Base-by-base conservation (phyloP, 1,140 invertebrate species). In the Monochamus saltuarius region DNA sequence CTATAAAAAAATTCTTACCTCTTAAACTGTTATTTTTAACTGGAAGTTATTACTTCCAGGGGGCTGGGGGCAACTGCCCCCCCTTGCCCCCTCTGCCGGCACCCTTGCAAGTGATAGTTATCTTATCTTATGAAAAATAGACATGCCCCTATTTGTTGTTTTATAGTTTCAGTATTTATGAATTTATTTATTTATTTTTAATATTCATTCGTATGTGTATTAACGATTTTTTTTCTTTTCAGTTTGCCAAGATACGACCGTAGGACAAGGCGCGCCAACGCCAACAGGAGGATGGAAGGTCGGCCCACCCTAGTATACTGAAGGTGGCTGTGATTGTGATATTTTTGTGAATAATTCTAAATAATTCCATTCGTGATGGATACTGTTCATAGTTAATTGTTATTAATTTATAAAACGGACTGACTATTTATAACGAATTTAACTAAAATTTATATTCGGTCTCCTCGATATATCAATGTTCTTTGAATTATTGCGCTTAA, bases 341-440 rank as follows among this genome's bases (percentile, higher is more conserved):
- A 67, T 65, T 62, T 64, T 67, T 57, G 59, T 62, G 62, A 65
- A 65, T 61, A 64, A 67, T 62, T 67, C 62, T 65, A 67, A 67
- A 65, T 59, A 54, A 54, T 49, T 45, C 39, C 35, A 50, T 54
- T 35, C 17, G 16, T 19, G 43, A 50, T 35, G 39, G 45, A n/a
- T 39, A 45, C 54, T 40, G 52, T 54, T 61, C 56, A 54, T 64
- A 62, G 49, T 59, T 61, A 57, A 67, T 67, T 62, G 61, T 67
- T 65, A 62, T 58, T 61, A 22, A 61, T 67, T 64, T 57, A 55
- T 61, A 58, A 59, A 52, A 62, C 37, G 60, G 62, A 65, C 65
- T 67, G 66, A 67, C 46, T 56, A 61, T 65, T 67, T 62, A 50
- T 62, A 62, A 61, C 58, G 59, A 67, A 67, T 64, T 64, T 59